These are phyloP conservation scores for Chelonus formosanus DNA, from an alignment of 2,888 invertebrate genomes.

Conservation along the genomic window DNA sequence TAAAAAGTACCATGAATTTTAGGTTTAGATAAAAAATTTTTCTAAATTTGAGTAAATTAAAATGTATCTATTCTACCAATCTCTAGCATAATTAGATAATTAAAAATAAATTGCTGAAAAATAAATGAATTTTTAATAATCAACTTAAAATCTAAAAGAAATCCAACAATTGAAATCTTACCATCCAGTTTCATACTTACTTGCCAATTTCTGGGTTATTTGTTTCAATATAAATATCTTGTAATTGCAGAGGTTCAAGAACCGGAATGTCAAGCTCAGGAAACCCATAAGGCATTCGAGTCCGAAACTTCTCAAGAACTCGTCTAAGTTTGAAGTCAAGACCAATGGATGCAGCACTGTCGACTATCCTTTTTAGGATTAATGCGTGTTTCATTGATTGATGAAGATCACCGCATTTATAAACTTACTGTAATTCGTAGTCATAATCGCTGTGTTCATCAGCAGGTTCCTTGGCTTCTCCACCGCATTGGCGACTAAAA, in stretches of 20 bases:
- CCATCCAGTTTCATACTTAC: constrained; percentile 42
- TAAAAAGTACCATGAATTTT: too few species aligned
- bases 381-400: constrained; percentile 24
- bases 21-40: too few species aligned
- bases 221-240: constrained; percentile 49
- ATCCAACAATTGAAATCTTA: neutral
- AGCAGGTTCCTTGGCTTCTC: constrained; percentile 55
- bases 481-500: constrained; percentile 53
- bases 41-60: too few species aligned
- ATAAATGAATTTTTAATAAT: too few species aligned
- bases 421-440: constrained; percentile 58
- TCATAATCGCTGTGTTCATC: constrained; percentile 56
- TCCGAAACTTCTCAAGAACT: constrained; percentile 55
- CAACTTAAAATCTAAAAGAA: too few species aligned
- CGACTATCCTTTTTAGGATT: constrained; percentile 49
- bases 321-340: constrained; percentile 56
- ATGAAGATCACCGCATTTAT: neutral
- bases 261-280: constrained; percentile 55
- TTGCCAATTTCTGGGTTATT: constrained; percentile 56
- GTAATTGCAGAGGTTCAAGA: constrained; percentile 53
- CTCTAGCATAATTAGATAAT: too few species aligned
- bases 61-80: too few species aligned
- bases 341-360: constrained; percentile 58
- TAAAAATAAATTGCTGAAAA: too few species aligned
- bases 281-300: constrained; percentile 56